These are phyloP conservation scores for Venturia canescens DNA, from an alignment of 1,140 invertebrate species.

Conservation along the genomic window DNA sequence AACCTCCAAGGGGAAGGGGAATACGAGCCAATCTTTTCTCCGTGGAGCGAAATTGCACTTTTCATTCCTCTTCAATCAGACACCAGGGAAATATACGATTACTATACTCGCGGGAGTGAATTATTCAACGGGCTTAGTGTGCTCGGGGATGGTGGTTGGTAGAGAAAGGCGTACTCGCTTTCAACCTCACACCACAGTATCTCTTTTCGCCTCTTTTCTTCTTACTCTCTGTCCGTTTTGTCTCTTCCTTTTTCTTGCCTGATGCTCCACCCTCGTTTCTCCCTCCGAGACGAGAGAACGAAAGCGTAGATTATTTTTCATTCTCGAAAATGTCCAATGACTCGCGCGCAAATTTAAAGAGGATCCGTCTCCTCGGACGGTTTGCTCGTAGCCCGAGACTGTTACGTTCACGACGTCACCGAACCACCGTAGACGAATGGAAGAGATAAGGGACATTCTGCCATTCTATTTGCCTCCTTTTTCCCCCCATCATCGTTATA, in stretches of 20 bases:
- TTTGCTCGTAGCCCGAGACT: neutral
- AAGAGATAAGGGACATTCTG: neutral
- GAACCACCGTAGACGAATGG: neutral
- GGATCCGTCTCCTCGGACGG: conserved; percentile 25
- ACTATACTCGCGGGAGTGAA: conserved; percentile 40
- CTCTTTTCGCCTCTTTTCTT: neutral
- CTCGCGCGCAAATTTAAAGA: conserved; percentile 36
- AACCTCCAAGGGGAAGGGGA: neutral
- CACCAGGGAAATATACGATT: conserved; percentile 40
- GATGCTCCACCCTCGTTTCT: neutral
- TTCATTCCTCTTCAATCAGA: conserved; percentile 44
- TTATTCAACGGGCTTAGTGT: conserved; percentile 48
- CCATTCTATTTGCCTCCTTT: neutral
- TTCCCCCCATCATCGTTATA: neutral
- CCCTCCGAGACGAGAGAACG: conserved; percentile 7
- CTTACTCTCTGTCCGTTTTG: neutral
- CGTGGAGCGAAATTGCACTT: conserved; percentile 44
- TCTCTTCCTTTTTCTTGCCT: neutral
- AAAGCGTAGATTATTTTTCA: conserved; percentile 38
- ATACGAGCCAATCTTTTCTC: conserved; percentile 37
- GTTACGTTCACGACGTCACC: conserved; percentile 16
- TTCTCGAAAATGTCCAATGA: conserved; percentile 36
- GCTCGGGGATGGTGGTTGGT: conserved; percentile 12
- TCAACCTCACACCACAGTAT: conserved; percentile 21
- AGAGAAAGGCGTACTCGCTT: conserved; percentile 9